phyloP scores from a whole-genome alignment of 1,140 invertebrate species.

The Venturia canescens region DNA sequence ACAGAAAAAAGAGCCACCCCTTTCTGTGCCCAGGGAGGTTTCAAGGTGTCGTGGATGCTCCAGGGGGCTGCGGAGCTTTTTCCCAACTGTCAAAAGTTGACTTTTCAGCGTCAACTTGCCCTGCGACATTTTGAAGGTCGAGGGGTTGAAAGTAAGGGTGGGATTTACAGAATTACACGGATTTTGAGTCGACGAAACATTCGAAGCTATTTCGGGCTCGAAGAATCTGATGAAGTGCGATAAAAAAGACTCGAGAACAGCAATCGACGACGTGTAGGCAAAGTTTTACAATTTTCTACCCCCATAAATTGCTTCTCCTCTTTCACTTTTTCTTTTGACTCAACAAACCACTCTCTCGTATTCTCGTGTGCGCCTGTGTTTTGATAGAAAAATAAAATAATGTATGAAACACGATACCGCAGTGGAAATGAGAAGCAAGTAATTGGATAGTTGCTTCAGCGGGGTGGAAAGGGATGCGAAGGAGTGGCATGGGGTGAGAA shows the following conservation, averaged over 20 bases:
- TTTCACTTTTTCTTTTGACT: too few relatives aligned
- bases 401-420: neutral
- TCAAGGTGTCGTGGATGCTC: slow-evolving; percentile 9
- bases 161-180: neutral
- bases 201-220: too few relatives aligned
- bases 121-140: neutral
- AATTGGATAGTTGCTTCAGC: slow-evolving; percentile 1
- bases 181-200: too few relatives aligned
- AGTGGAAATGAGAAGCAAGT: slow-evolving; percentile 7
- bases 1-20: neutral
- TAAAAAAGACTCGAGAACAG: neutral
- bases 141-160: neutral
- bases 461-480: neutral
- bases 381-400: neutral
- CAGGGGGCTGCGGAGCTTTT: neutral
- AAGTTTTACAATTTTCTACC: too few relatives aligned
- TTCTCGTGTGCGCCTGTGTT: too few relatives aligned
- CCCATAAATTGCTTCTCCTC: too few relatives aligned
- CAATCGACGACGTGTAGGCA: too few relatives aligned
- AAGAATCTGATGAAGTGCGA: too few relatives aligned
- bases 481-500: neutral
- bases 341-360: neutral
- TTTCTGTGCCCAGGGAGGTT: neutral
- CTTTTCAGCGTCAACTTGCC: neutral
- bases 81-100: neutral